phyloP scores from a whole-genome alignment of 2,888 invertebrate genomes.

The Protophormia terraenovae region DNA sequence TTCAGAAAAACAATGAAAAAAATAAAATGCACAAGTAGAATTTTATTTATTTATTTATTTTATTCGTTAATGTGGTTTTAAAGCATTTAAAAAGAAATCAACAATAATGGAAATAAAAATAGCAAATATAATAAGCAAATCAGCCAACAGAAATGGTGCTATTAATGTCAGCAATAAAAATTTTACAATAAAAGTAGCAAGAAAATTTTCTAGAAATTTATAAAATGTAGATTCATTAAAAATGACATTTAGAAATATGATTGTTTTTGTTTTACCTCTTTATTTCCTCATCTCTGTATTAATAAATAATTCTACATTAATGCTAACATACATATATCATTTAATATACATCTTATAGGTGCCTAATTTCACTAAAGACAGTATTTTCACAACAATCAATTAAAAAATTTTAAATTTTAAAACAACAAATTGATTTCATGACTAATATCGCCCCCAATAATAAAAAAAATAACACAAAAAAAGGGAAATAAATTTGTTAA shows the following conservation, averaged over 20 bases:
- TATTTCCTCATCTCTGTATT: no score
- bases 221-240: no score
- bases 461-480: background rate
- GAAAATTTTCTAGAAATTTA: no score
- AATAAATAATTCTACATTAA: no score
- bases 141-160: no score
- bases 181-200: no score
- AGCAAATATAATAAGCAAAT: background rate
- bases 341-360: background rate
- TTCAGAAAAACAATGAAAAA: conserved; percentile 17
- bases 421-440: no score
- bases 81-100: background rate
- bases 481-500: background rate
- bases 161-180: no score
- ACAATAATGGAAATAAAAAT: background rate
- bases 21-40: conserved; percentile 7
- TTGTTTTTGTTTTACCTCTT: no score
- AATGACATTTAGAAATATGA: no score
- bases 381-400: background rate
- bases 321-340: no score
- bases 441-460: background rate
- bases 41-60: conserved; percentile 51
- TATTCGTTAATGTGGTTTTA: conserved; percentile 10
- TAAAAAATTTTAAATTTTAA: background rate
- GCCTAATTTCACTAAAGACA: background rate